Evolutionary conservation across 2,888 invertebrate genomes (phyloP), one percentile per base, ranked within the genome.

Genomic region (Zhengitettix transpicula): DNA sequence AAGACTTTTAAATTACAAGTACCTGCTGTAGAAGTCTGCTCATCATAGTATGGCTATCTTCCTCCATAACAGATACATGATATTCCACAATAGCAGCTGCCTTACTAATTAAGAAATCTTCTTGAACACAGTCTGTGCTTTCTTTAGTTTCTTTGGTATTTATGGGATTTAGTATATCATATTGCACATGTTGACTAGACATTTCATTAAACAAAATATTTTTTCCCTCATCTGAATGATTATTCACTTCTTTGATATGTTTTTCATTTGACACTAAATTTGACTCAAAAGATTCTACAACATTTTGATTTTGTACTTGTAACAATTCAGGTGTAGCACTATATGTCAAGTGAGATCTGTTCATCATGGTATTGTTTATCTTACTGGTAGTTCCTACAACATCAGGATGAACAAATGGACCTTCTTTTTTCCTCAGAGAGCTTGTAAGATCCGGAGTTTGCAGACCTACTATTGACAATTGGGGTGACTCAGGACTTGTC

Each of bases 21-120:
- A 63, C 64, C 63, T 64, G 62, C 42, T 64, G 61, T 16, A 65
- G 56, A 12, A 65, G 53, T 15, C 61, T 60, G 44, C 61, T 61
- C 58, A 64, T 62, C 63, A 63, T 64, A 3, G 61, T 52, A 52
- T 63, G 65, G 40, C 64, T 61, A n/a, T 65, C 65, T 41, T 63
- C 64, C 47, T 64, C 65, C 63, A 64, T 59, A 53, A 62, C 40
- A 11, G 62, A 62, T 1, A 64, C 61, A 52, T 65, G 65, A 55
- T 63, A 62, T 54, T 65, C 65, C 1, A 65, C 65, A 10, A 64
- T 60, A 7, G 55, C 17, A 11, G 63, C 59, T 10, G 65, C 65
- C 55, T 62, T 60, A 28, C 44, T 52, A 15, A 47, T 47, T 47
- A 47, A 12, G 12, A 12, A 12, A 47, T 47, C 47, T 47, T 14